phyloP scores from a whole-genome alignment of 2,797 vertebrate genomes.

The Enteromius anoplus region DNA sequence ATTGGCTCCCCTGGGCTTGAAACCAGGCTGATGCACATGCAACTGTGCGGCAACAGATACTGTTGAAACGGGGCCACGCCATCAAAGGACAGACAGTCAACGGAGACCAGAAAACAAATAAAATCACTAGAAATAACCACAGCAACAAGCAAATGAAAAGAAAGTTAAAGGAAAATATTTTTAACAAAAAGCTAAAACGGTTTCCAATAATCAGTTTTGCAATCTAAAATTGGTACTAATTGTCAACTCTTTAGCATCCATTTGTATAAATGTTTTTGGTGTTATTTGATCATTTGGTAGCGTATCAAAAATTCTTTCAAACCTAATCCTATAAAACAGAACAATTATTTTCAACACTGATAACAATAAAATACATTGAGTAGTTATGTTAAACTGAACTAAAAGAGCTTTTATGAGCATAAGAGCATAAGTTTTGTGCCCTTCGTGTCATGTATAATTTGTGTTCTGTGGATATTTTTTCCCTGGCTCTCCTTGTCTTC shows the following conservation, averaged over 20 bases:
- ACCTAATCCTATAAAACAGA: background rate
- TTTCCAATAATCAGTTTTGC: background rate
- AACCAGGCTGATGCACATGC: slow-evolving; percentile 42
- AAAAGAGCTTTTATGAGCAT: background rate
- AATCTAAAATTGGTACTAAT: background rate
- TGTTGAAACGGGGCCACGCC: slow-evolving; percentile 5
- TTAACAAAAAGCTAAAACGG: background rate
- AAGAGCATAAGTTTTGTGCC: background rate
- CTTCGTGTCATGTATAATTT: too few species aligned
- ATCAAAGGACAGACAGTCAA: slow-evolving; percentile 32
- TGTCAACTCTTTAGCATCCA: background rate
- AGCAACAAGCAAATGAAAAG: background rate
- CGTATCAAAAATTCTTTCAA: background rate
- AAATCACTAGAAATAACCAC: background rate
- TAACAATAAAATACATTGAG: background rate
- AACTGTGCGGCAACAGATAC: slow-evolving; percentile 39
- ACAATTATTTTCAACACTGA: background rate
- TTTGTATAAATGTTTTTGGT: background rate
- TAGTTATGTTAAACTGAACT: background rate
- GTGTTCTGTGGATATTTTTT: too few species aligned
- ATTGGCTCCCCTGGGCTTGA: slow-evolving; percentile 62
- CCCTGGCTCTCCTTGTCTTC: too few species aligned
- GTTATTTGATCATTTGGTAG: background rate
- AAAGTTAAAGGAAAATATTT: background rate
- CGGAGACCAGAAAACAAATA: slow-evolving; percentile 14